A percentile compares a stretch with the other conserved stretches of the same genome.
phyloP scores from a whole-genome alignment of 2,113 vertebrate genomes.

The Oncorhynchus mykiss region DNA sequence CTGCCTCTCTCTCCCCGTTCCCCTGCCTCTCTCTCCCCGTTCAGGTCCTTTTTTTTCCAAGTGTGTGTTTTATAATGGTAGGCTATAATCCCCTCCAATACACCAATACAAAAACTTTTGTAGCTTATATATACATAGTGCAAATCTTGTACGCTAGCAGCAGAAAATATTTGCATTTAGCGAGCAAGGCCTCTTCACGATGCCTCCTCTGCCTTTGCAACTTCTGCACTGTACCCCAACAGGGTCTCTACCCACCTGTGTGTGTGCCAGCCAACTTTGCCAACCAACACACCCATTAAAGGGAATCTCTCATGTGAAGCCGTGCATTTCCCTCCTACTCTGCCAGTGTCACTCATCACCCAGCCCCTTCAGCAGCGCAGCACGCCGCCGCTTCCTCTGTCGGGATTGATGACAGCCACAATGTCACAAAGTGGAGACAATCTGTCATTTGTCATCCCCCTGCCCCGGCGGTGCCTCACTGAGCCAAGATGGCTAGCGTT shows the following conservation, averaged over 20 bases:
- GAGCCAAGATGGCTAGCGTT: constrained; percentile 13
- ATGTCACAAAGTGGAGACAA: constrained; percentile 23
- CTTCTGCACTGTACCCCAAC: neutral
- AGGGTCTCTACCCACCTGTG: neutral
- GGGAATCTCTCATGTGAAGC: constrained; percentile 25
- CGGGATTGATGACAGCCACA: constrained; percentile 27
- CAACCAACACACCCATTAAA: neutral
- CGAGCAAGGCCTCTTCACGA: neutral
- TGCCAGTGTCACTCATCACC: constrained; percentile 25
- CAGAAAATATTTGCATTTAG: neutral
- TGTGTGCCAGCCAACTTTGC: neutral
- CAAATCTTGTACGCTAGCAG: no score
- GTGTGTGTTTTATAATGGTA: no score
- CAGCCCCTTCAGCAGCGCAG: constrained; percentile 12
- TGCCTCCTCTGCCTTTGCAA: neutral
- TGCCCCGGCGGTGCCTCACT: neutral
- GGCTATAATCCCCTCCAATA: neutral
- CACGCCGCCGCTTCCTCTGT: constrained; percentile 32
- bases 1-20: no score
- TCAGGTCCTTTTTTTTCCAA: no score
- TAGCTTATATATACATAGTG: no score
- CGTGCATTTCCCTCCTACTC: constrained; percentile 25
- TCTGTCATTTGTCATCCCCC: constrained; percentile 38
- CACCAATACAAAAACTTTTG: no score
- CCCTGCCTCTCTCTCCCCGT: no score